These are phyloP conservation scores for Pteromalus puparum DNA, from an alignment of 1,140 invertebrate species.

Conservation along the genomic window DNA sequence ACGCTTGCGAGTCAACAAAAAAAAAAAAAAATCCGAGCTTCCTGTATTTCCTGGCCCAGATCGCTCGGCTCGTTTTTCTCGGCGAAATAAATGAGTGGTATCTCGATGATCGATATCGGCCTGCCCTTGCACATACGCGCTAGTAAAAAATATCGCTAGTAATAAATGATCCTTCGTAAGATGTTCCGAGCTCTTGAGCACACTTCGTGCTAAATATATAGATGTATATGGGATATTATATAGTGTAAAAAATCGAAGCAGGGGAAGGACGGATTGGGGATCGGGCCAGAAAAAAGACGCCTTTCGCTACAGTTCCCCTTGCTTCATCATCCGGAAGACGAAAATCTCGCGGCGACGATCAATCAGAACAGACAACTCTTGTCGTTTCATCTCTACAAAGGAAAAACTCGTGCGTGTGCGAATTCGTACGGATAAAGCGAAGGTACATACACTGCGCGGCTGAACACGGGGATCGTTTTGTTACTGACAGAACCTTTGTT, in stretches of 20 bases:
- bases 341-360: conserved; percentile 36
- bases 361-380: conserved; percentile 29
- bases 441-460: neutral
- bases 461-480: neutral
- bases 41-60: neutral
- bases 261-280: neutral
- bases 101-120: conserved; percentile 2
- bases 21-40: neutral
- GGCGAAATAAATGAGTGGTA: conserved; percentile 16
- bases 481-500: neutral
- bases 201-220: neutral
- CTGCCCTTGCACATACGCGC: neutral
- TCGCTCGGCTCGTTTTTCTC: conserved; percentile 1
- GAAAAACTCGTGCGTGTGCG: neutral
- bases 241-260: neutral
- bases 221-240: neutral
- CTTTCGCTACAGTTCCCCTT: neutral
- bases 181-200: conserved; percentile 4
- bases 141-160: conserved; percentile 16
- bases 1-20: neutral
- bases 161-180: conserved; percentile 28
- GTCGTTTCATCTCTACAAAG: conserved; percentile 23
- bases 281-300: neutral
- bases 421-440: neutral
- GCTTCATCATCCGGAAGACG: neutral